Evolutionary conservation across 2,113 vertebrate species (phyloP), one percentile per base, ranked within the genome.

Genomic region (Chaenogobius annularis): DNA sequence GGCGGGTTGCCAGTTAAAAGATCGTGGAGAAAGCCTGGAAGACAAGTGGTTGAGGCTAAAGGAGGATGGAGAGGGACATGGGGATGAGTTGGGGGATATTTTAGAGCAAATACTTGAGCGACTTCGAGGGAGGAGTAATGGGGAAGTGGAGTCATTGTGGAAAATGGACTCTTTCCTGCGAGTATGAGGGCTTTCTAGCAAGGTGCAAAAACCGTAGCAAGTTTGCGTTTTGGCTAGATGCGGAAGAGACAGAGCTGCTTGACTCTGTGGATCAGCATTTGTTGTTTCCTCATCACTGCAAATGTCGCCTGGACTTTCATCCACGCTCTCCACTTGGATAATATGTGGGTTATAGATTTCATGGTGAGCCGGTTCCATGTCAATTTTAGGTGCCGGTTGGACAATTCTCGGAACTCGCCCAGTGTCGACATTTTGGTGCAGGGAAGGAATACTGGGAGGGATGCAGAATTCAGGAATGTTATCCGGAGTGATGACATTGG

Each of bases 131-230:
- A 95, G 73, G 78, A 95, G 68, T 75, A 92, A 59, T 8, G 83
- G 90, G 59, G 89, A 66, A 20, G 85, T 85, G 56, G 77, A 85
- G 0, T 95, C 93, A 0, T 88, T 85, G 3, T 96, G 96, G 90
- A 97, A 96, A 76, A 98, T 92, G 0, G 95, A 97, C 85, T 98
- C 96, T 73, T 98, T 98, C 31, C 95, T 91, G 40, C 95, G 90
- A 35, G 94, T 96, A 88, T 97, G 95, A 7, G 96, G 96, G 74
- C 95, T 96, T 87, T 96, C 96, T 68, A 96, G 86, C 75, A 97
- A 86, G 5, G 95, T 94, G 82, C 95, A 96, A 82, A 96, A 95
- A 17, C 95, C 95, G 0, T 95, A 95, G 75, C 94, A 94, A 56
- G 95, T 97, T 77, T 94, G 87, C 1, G 93, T 90, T 89, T 94